Percentiles rank a stretch among this genome's conserved stretches.
phyloP scores from a whole-genome alignment of 2,797 vertebrate genomes.

The Macroramphosus scolopax region DNA sequence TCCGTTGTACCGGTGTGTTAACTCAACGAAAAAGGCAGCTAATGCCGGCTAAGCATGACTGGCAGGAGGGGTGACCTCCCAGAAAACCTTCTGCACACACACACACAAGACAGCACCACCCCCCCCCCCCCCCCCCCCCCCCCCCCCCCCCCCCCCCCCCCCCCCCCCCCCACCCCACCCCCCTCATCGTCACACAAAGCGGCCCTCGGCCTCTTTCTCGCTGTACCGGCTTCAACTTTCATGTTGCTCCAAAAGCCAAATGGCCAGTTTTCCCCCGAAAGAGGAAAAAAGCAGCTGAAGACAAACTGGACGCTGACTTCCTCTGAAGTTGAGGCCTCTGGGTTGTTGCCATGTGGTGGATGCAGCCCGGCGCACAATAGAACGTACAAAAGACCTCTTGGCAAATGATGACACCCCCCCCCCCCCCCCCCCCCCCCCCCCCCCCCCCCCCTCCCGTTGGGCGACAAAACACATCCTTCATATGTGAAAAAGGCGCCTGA shows the following conservation, averaged over 20 bases:
- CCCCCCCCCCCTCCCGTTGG: too few relatives aligned
- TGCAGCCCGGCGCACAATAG: slow-evolving; percentile 38
- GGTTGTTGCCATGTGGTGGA: slow-evolving; percentile 23
- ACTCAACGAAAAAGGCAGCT: slow-evolving; percentile 69
- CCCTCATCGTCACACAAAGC: slow-evolving; percentile 47
- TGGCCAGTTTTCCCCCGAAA: slow-evolving; percentile 42
- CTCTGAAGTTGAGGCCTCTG: slow-evolving; percentile 57
- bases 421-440: too few relatives aligned
- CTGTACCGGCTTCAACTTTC: slow-evolving; percentile 38
- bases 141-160: slow-evolving; percentile 11
- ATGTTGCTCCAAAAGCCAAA: slow-evolving; percentile 60
- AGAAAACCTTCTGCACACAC: slow-evolving; percentile 26
- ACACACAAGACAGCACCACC: slow-evolving; percentile 6
- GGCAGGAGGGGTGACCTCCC: slow-evolving; percentile 71
- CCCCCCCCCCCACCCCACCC: slow-evolving; percentile 18
- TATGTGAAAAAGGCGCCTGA: background rate
- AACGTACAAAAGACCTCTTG: slow-evolving; percentile 18
- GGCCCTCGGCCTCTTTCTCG: slow-evolving; percentile 33
- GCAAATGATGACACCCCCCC: slow-evolving; percentile 15
- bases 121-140: background rate
- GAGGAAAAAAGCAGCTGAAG: slow-evolving; percentile 30
- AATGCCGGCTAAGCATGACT: slow-evolving; percentile 79
- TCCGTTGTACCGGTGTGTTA: slow-evolving; percentile 73
- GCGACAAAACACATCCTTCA: slow-evolving; percentile 5
- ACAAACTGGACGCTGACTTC: slow-evolving; percentile 46